Evolutionary conservation across 1,140 invertebrate genomes (phyloP), one percentile per base, ranked within the genome.

Genomic region (Bombus difficillimus): DNA sequence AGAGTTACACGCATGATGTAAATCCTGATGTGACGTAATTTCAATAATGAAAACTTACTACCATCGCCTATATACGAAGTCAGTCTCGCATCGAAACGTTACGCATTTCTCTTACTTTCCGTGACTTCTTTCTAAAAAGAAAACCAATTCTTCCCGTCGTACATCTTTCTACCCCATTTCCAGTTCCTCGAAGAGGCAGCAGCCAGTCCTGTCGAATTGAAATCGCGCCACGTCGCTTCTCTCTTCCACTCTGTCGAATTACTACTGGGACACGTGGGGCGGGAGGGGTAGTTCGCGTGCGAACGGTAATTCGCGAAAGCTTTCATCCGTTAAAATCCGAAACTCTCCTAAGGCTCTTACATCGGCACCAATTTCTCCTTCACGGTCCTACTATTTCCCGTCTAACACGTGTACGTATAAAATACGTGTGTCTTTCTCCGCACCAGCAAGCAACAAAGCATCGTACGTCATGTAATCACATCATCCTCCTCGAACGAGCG

Each of bases 231-330:
- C 71, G 39, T 28, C 34, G 47, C 13, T 22, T 39, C 59, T 81
- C 74, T 71, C 6, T 34, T 87, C 87, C 88, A 89, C 88, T 89
- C 83, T 87, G 79, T 83, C 80, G 83, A 90, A 90, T 90, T 90
- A 90, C 86, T 85, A 86, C 86, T 79, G 86, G 88, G 83, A 89
- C 86, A 75, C 74, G 25, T 6, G 28, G n/a, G 15, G 15, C 18
- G 8, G 9, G 53, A 25, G 9, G 6, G 39, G n/a, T 8, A 22
- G 53, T 68, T 71, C 57, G 53, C 79, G 34, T 32, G 64, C 84
- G 79, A 86, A 78, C 85, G 79, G 69, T 86, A 88, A 88, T 82
- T 88, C 85, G 85, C 75, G 80, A 83, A 69, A 86, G 87, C 87
- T 88, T 88, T 88, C 87, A 88, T 88, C 86, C 86, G 73, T 88